Conservation (phyloP, 2,888 invertebrate species). For the Agrotis exclamationis region DNA sequence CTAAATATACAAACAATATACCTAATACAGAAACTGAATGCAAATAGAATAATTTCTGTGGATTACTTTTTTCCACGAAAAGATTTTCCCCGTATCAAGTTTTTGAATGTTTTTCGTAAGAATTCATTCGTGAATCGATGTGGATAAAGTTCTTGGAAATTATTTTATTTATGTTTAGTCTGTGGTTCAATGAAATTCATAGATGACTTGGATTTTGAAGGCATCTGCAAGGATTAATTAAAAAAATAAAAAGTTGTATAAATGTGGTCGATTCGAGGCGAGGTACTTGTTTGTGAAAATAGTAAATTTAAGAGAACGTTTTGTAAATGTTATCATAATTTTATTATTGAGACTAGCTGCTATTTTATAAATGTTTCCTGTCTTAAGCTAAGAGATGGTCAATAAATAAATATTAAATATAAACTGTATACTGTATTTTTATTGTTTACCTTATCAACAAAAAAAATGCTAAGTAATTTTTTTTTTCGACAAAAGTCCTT, state of each 20-base stretch:
- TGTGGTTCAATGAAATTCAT: background rate
- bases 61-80: constrained; percentile 7
- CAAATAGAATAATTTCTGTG: constrained; percentile 36
- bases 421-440: constrained; percentile 64
- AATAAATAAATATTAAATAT: constrained; percentile 86
- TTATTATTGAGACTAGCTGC: constrained; percentile 87
- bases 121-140: constrained; percentile 16
- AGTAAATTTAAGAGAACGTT: constrained; percentile 76
- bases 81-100: constrained; percentile 26
- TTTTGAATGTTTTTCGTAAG: constrained; percentile 18
- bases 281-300: constrained; percentile 73
- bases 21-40: background rate
- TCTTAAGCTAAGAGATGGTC: constrained; percentile 86
- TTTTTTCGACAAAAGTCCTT: background rate
- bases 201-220: constrained; percentile 8
- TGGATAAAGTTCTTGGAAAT: constrained; percentile 15
- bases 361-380: constrained; percentile 90
- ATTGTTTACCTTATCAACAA: constrained; percentile 15
- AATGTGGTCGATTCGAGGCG: constrained; percentile 67
- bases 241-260: constrained; percentile 16
- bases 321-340: constrained; percentile 88
- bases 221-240: constrained; percentile 34
- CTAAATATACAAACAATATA: constrained; percentile 21
- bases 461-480: background rate
- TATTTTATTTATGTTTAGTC: constrained; percentile 15